These are phyloP conservation scores for Tetramorium bicarinatum DNA, from an alignment of 2,888 invertebrate species.

Conservation along the genomic window DNA sequence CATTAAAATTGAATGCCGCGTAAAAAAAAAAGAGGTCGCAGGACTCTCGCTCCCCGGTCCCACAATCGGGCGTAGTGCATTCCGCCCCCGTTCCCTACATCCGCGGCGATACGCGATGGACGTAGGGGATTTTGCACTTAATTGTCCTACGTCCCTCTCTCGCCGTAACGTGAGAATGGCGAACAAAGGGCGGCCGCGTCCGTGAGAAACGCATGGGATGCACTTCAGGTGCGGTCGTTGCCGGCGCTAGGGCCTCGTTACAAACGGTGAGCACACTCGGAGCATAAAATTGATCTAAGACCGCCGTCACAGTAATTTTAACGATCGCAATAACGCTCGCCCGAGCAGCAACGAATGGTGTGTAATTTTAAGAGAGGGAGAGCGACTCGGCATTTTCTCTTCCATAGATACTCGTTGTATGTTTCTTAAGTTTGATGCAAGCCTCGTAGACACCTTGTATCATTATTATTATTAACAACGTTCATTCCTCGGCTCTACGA, in stretches of 20 bases:
- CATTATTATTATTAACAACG: neutral
- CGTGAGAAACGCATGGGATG: conserved; percentile 70
- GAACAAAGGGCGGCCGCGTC: conserved; percentile 63
- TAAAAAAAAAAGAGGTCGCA: conserved; percentile 33
- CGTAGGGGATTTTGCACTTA: conserved; percentile 55
- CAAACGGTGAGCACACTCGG: conserved; percentile 35
- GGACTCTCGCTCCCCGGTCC: conserved; percentile 5
- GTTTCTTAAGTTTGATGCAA: neutral
- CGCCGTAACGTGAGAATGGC: conserved; percentile 64
- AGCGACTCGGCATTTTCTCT: neutral
- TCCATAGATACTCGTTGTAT: neutral
- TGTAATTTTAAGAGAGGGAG: conserved; percentile 15
- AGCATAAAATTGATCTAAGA: conserved; percentile 53
- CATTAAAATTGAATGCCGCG: conserved; percentile 41
- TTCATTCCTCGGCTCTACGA: neutral
- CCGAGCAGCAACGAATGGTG: conserved; percentile 28
- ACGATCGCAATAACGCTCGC: conserved; percentile 19
- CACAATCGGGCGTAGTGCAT: conserved; percentile 20
- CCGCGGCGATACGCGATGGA: neutral
- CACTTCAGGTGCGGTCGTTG: conserved; percentile 40
- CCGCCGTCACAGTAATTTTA: conserved; percentile 31
- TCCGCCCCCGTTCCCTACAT: conserved; percentile 15
- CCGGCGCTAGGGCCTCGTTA: conserved; percentile 27
- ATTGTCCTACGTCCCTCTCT: conserved; percentile 62
- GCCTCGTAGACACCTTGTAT: neutral